Evolutionary conservation across 2,888 invertebrate genomes (phyloP).

Genomic region (Papilio protenor): DNA sequence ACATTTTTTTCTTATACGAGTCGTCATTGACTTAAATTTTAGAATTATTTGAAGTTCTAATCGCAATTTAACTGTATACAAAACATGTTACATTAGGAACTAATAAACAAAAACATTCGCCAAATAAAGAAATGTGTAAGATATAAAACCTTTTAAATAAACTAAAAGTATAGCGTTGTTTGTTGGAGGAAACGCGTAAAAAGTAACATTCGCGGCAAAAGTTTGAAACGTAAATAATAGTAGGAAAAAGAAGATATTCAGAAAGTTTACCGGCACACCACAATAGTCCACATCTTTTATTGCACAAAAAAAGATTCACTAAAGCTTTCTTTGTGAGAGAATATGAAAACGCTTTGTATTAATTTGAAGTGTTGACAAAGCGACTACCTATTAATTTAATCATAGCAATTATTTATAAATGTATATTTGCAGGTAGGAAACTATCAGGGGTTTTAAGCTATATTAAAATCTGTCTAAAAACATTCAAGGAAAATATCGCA

Average conservation of each 20-base stretch:
- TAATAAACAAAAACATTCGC: not conserved
- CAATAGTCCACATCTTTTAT: conserved; percentile 24
- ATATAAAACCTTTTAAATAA: not conserved
- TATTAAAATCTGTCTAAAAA: not conserved
- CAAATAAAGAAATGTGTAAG: not conserved
- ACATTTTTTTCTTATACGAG: not conserved
- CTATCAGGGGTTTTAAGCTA: not conserved
- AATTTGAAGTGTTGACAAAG: not conserved
- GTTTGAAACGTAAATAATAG: conserved; percentile 35
- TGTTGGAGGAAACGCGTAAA: conserved; percentile 17
- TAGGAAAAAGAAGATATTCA: conserved; percentile 12
- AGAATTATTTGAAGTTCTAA: not conserved
- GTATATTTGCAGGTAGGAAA: not conserved
- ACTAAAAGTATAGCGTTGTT: conserved; percentile 3
- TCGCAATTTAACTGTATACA: not conserved
- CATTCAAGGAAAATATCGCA: not conserved
- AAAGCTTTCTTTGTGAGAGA: not conserved
- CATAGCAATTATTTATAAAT: not conserved
- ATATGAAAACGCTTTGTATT: conserved; percentile 8
- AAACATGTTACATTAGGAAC: not conserved
- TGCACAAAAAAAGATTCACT: conserved; percentile 1
- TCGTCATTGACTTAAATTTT: not conserved
- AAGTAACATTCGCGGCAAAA: conserved; percentile 19
- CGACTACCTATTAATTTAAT: not conserved
- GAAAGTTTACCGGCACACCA: conserved; percentile 25